Evolutionary conservation across 2,113 vertebrate species (phyloP).

Genomic region (Urocitellus parryii): DNA sequence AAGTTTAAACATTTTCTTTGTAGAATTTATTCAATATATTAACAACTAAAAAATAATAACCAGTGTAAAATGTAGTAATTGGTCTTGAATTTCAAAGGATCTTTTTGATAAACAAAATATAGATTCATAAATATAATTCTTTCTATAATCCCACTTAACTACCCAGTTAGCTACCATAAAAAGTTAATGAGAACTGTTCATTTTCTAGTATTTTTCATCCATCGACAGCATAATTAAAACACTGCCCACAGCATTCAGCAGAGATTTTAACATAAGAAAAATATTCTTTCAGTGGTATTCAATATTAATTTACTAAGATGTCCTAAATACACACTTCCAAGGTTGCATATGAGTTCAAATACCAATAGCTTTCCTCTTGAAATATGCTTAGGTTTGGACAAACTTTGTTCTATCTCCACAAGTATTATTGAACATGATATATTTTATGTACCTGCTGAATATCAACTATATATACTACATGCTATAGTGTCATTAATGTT

Average conservation of each 20-base stretch:
- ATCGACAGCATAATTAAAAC: not conserved
- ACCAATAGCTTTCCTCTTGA: not conserved
- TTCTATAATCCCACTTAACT: not conserved
- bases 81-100: constrained; percentile 7
- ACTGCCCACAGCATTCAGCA: not conserved
- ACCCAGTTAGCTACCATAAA: not conserved
- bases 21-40: not conserved
- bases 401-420: not conserved
- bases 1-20: not conserved
- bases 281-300: not conserved
- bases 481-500: not conserved
- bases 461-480: not conserved
- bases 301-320: not conserved
- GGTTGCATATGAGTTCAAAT: not conserved
- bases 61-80: not conserved
- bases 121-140: not conserved
- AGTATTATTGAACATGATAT: not conserved
- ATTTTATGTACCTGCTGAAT: not conserved
- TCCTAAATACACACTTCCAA: not conserved
- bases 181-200: not conserved
- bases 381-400: not conserved
- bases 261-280: not conserved
- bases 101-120: not conserved
- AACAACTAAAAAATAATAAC: not conserved
- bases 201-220: not conserved